Evolutionary conservation across 2,888 invertebrate genomes (phyloP), one percentile per base, ranked within the genome.

Genomic region (Hemicrepidius hirtus): DNA sequence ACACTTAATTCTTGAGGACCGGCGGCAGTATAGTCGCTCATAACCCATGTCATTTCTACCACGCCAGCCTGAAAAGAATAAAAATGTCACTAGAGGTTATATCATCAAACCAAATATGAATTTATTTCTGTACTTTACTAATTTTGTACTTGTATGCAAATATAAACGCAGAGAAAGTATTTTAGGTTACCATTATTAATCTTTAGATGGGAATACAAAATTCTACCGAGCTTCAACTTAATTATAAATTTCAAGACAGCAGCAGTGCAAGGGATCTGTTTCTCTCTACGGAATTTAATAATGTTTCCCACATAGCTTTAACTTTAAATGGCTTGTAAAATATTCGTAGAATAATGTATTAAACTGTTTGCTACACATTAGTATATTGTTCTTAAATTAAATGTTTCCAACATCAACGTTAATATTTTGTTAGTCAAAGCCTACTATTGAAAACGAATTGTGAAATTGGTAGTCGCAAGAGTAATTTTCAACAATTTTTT

Each of bases 21-120:
- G 10, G 91, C 88, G 16, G 93, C 89, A n/a, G 94, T 92, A 86
- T 94, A 95, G 85, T 97, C 97, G 76, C 94, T 94, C 68, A 96
- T 92, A 80, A 97, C 95, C 96, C 96, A 96, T 73, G 95, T 95
- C 91, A 95, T 94, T 86, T 97, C 96, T 76, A 93, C 91, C 69
- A 93, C 94, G 80, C 94, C 93, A 69, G 91, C 89, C 94, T 95
- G 88, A 46, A 46, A 46, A 46, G 2, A 16, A 16, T 16, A 16
- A 4, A 41, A 41, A 41, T 41, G 4, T 13, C 3, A 41, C 13
- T 13, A 13, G 41, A 13, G 16, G 16, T 7, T 5, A 32, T 7
- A 32, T 32, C 4, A 32, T 32, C 4, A 32, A 32, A 32, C 1
- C 4, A 5, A 5, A 5, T 32, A 32, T 24, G 9, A 32, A 6